Evolutionary conservation across 1,140 invertebrate genomes (phyloP), one percentile per base, ranked within the genome.

Genomic region (Cotesia chilonis): DNA sequence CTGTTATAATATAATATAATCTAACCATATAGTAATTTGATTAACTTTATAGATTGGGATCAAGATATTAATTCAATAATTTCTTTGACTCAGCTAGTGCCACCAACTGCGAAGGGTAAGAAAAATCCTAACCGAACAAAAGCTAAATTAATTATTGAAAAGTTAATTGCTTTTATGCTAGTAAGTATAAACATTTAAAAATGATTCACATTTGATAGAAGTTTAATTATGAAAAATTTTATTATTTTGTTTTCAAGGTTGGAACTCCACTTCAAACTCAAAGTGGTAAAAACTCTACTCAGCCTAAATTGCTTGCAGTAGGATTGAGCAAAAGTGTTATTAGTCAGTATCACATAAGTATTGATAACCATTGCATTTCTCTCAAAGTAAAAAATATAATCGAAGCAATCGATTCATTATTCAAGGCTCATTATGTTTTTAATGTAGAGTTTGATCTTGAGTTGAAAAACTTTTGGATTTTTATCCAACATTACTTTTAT

Each of bases 401-500:
- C 9, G 2, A 55, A 28, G 68, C 68, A 3, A 60, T 37, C 37
- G 68, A 70, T 41, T 61, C n/a, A n/a, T 14, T 70, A 12, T 70
- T 70, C 36, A 70, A 70, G 35, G 68, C 68, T 9, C 20, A 47
- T 20, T 70, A 37, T 37, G 68, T 41, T 60, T 70, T 70, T 55
- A 59, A 70, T 47, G 59, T 37, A 5, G 35, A 59, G 5, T 70
- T 60, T 41, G 68, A 70, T 17, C 36, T 4, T 7, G 57, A 70
- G 1, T 41, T 70, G 68, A 10, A 7, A 14, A 61, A 41, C 60
- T 70, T 70, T 60, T 60, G 68, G 55, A 41, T 12, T 14, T 70
- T 59, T 37, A 35, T 70, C 10, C 68, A 59, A 47, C 10, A 70
- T 70, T 70, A 60, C 79, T 81, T 63, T 68, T 77, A 70, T 60